Evolutionary conservation across 2,888 invertebrate species (phyloP).

Genomic region (Cephonodes hylas): DNA sequence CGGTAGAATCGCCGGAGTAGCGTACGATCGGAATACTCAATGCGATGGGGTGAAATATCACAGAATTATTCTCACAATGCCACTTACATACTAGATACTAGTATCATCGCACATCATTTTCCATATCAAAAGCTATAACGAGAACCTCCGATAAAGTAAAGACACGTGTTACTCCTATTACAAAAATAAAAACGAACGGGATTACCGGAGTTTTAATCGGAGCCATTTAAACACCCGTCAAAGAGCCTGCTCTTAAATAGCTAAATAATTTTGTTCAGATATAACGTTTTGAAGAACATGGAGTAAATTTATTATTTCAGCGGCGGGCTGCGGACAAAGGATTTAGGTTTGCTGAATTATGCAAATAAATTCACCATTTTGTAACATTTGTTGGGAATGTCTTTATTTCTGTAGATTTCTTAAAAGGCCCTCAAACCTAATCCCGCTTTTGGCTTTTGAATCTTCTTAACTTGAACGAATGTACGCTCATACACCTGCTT

Average conservation of each 20-base stretch:
- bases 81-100: conserved; percentile 39
- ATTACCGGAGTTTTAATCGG: conserved; percentile 37
- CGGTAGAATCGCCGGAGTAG: conserved; percentile 66
- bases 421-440: conserved; percentile 69
- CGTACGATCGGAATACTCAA: conserved; percentile 73
- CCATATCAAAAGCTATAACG: conserved; percentile 16
- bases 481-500: conserved; percentile 49
- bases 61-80: conserved; percentile 50
- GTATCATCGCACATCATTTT: conserved; percentile 12
- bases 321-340: conserved; percentile 74
- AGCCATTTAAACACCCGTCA: conserved; percentile 42
- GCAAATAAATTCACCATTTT: conserved; percentile 80
- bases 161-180: conserved; percentile 26
- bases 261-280: conserved; percentile 72
- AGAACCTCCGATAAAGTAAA: conserved; percentile 21
- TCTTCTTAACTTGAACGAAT: conserved; percentile 54
- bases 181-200: conserved; percentile 34
- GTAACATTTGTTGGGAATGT: conserved; percentile 80
- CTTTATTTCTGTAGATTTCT: conserved; percentile 77
- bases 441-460: conserved; percentile 65
- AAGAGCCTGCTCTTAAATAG: conserved; percentile 59
- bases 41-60: conserved; percentile 59
- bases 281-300: conserved; percentile 68
- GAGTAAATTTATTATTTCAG: conserved; percentile 78
- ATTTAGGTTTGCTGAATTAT: conserved; percentile 78